Evolutionary conservation across 2,797 vertebrate species (phyloP).

Genomic region (Eulemur mongoz): DNA sequence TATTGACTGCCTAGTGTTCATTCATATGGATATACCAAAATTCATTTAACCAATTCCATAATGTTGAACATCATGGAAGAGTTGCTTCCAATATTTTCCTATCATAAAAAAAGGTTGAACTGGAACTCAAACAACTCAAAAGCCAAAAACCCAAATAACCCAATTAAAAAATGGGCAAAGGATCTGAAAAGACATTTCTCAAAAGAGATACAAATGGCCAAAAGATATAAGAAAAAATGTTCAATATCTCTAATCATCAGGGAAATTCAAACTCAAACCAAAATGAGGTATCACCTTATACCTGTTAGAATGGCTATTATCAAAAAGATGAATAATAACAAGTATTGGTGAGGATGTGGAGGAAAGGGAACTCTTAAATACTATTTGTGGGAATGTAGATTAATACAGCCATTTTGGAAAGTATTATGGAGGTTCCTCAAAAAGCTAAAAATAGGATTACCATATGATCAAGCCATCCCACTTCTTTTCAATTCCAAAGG

Average conservation of each 20-base stretch:
- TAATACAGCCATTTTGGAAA: not conserved
- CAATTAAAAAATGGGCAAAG: not conserved
- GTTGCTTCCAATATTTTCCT: not conserved
- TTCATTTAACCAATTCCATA: conserved; percentile 6
- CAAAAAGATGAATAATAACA: not conserved
- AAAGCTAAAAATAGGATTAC: not conserved
- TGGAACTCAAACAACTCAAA: not conserved
- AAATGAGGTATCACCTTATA: not conserved
- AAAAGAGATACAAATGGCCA: not conserved
- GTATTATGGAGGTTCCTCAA: not conserved
- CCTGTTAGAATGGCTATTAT: not conserved
- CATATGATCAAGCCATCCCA: not conserved
- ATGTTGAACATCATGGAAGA: not conserved
- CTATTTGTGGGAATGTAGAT: not conserved
- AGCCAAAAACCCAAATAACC: not conserved
- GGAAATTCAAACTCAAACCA: not conserved
- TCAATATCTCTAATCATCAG: not conserved
- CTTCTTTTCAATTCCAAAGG: not conserved
- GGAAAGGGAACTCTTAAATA: not conserved
- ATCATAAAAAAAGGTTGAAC: not conserved
- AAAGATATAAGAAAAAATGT: not conserved
- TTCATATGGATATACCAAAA: not conserved
- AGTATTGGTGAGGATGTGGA: not conserved
- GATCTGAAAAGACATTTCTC: not conserved
- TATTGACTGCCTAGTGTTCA: not conserved